Evolutionary conservation across 2,888 invertebrate genomes (phyloP).

Genomic region (Drosophila diplacantha): DNA sequence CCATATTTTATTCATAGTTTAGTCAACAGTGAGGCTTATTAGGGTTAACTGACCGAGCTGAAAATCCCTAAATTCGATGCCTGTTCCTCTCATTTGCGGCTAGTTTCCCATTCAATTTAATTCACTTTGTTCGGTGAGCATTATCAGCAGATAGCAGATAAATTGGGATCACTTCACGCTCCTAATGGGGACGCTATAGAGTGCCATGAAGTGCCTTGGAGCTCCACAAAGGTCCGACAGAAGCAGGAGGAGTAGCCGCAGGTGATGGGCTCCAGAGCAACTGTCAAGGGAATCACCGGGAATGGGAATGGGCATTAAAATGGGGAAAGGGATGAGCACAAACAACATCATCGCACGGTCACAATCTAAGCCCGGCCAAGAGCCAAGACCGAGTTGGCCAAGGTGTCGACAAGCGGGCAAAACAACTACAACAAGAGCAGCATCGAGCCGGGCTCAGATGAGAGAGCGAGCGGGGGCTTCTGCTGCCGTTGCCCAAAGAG

Average conservation of each 20-base stretch:
- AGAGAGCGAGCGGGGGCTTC: slow-evolving; percentile 22
- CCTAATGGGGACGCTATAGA: slow-evolving; percentile 73
- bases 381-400: slow-evolving; percentile 11
- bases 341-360: slow-evolving; percentile 75
- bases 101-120: slow-evolving; percentile 77
- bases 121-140: slow-evolving; percentile 78
- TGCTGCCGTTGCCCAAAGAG: slow-evolving; percentile 66
- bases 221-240: slow-evolving; percentile 45
- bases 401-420: slow-evolving; percentile 62
- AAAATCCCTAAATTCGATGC: neutral
- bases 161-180: slow-evolving; percentile 78
- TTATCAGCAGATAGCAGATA: slow-evolving; percentile 78
- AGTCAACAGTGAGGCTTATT: slow-evolving; percentile 7
- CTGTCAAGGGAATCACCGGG: slow-evolving; percentile 47
- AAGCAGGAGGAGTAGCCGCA: slow-evolving; percentile 64
- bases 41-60: slow-evolving; percentile 5
- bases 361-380: slow-evolving; percentile 59
- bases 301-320: slow-evolving; percentile 58
- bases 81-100: slow-evolving; percentile 41
- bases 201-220: neutral
- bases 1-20: slow-evolving; percentile 2
- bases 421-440: slow-evolving; percentile 24
- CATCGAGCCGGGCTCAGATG: slow-evolving; percentile 27
- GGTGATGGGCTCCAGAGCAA: slow-evolving; percentile 38
- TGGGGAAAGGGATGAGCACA: slow-evolving; percentile 74